Conservation (phyloP, 2,888 invertebrate species). For the Archips xylosteana region DNA sequence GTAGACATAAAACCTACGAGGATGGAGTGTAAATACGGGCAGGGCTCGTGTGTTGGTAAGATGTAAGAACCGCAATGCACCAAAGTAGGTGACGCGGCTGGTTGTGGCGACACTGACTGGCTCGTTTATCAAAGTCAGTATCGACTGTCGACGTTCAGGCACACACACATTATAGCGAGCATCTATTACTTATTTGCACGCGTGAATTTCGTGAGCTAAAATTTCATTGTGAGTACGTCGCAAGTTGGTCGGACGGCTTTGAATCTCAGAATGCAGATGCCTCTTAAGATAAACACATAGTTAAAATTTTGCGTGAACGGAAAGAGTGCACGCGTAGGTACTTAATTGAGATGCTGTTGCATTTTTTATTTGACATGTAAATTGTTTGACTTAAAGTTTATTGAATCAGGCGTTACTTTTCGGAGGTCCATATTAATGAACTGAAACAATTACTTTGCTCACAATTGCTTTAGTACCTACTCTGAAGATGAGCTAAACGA, state of each 20-base stretch:
- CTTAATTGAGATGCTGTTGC: no score
- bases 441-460: no score
- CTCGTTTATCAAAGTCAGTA: constrained; percentile 85
- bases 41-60: constrained; percentile 57
- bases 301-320: background rate
- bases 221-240: constrained; percentile 30
- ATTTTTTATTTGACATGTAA: no score
- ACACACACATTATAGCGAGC: constrained; percentile 63
- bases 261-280: background rate
- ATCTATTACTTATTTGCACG: constrained; percentile 42
- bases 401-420: no score
- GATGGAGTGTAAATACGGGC: constrained; percentile 79
- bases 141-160: constrained; percentile 75
- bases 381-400: no score
- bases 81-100: constrained; percentile 81
- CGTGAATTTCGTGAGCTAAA: constrained; percentile 40
- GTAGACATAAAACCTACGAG: constrained; percentile 79
- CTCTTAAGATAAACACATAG: background rate
- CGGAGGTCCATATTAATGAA: no score
- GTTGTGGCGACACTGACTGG: constrained; percentile 78
- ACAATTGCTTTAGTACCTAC: no score
- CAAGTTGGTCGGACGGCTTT: background rate
- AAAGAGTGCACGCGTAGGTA: background rate
- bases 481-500: no score
- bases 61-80: constrained; percentile 81